These are phyloP conservation scores for Eriocheir sinensis DNA, from an alignment of 1,140 invertebrate genomes.

Conservation along the genomic window DNA sequence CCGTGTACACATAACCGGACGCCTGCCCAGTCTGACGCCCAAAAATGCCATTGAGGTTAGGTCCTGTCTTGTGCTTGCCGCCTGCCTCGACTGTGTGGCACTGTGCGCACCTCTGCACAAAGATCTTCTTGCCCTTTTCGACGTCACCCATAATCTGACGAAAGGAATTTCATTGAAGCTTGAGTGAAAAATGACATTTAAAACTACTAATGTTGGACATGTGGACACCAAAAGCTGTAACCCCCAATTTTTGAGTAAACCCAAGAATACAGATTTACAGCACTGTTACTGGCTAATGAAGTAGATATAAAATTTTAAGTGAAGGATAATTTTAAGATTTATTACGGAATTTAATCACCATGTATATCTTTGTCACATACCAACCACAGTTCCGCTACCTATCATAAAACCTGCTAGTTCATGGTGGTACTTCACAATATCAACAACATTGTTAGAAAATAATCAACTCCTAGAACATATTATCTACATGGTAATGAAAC, in stretches of 20 bases:
- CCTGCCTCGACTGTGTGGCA: slow-evolving; percentile 98
- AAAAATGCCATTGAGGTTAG: slow-evolving; percentile 96
- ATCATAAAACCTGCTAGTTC: no score
- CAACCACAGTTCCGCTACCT: no score
- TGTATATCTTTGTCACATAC: no score
- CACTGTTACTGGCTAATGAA: no score
- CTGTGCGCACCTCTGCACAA: slow-evolving; percentile 97
- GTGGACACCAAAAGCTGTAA: no score
- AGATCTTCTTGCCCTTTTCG: slow-evolving; percentile 99
- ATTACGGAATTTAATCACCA: background rate
- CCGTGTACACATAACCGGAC: slow-evolving; percentile 89
- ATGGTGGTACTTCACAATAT: no score
- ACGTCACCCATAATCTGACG: slow-evolving; percentile 87
- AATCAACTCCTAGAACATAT: no score
- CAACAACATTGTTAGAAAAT: no score
- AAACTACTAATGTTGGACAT: background rate
- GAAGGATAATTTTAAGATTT: background rate
- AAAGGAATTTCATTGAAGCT: background rate
- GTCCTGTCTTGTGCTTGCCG: slow-evolving; percentile 98
- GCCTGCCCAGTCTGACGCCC: slow-evolving; percentile 98
- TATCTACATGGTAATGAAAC: no score
- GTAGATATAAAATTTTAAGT: no score
- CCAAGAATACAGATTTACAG: no score
- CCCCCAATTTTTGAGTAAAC: no score
- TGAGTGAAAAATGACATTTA: background rate